Evolutionary conservation across 2,113 vertebrate species (phyloP).

Genomic region (Marcusenius ussheri): DNA sequence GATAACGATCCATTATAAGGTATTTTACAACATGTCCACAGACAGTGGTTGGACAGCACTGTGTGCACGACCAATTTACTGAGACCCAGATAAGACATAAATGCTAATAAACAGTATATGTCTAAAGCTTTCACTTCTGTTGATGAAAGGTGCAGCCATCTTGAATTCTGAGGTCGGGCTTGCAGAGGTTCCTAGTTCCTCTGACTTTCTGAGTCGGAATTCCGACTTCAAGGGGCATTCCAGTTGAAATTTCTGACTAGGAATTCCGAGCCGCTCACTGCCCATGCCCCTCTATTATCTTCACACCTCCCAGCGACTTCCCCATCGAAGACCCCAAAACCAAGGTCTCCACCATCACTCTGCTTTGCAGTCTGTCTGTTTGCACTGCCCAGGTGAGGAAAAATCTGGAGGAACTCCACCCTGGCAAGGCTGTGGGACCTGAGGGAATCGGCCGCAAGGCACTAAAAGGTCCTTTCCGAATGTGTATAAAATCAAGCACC

Average conservation of each 20-base stretch:
- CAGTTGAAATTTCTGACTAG: background rate
- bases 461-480: background rate
- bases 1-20: too few relatives aligned
- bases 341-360: background rate
- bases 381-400: background rate
- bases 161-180: too few relatives aligned
- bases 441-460: background rate
- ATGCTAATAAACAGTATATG: too few relatives aligned
- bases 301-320: background rate
- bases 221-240: background rate
- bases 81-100: too few relatives aligned
- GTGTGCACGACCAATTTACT: too few relatives aligned
- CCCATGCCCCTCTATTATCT: background rate
- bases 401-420: background rate
- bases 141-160: too few relatives aligned
- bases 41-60: too few relatives aligned
- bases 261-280: background rate
- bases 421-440: background rate
- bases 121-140: too few relatives aligned
- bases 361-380: background rate
- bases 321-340: background rate
- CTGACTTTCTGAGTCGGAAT: too few relatives aligned
- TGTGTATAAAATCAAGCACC: too few relatives aligned
- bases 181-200: too few relatives aligned
- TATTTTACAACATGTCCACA: too few relatives aligned